Base-by-base conservation (phyloP, 1,140 invertebrate genomes). In the Drosophila santomea region DNA sequence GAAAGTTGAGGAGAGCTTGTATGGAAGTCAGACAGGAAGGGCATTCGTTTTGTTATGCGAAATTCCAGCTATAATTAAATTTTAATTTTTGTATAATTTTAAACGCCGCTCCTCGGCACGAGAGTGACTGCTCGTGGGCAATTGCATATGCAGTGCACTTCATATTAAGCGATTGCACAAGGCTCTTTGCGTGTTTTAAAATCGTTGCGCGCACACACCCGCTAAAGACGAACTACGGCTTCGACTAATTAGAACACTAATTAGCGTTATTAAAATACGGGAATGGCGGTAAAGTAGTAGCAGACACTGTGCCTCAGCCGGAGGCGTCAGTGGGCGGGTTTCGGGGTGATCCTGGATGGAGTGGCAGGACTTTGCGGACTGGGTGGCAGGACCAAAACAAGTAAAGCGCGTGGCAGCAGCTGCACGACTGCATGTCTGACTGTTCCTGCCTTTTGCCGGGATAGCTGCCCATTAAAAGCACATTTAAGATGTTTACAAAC, bases 401-500 rank as follows among this genome's bases (percentile, higher is more conserved):
- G 51, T 61, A 63, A 63, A 67, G 69, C 44, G 61, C 48, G 36
- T 62, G 68, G 63, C 74, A 74, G 67, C 58, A 73, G 66, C 25
- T 44, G 44, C 60, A 51, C 45, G 69, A 32, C 67, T 63, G 59
- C 57, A 44, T 50, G 51, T 36, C 50, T 66, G 64, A 15, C 39
- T 59, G 55, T n/a, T 51, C 58, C 76, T 66, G 74, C 39, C 38
- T 4, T 39, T 39, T 39, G 38, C 38, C 58, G 57, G 63, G 77
- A 64, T 84, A 78, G 69, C 77, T 84, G 77, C 80, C 88, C 84
- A 89, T 89, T 89, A 89, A 89, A 89, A 89, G 85, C 77, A 89
- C 84, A 89, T 89, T 89, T 89, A 84, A 89, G 84, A 89, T 89
- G 84, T 89, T 89, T 89, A 89, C 84, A 89, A 89, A 89, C 84